phyloP scores from a whole-genome alignment of 2,797 vertebrate genomes.

The Microchirus variegatus region DNA sequence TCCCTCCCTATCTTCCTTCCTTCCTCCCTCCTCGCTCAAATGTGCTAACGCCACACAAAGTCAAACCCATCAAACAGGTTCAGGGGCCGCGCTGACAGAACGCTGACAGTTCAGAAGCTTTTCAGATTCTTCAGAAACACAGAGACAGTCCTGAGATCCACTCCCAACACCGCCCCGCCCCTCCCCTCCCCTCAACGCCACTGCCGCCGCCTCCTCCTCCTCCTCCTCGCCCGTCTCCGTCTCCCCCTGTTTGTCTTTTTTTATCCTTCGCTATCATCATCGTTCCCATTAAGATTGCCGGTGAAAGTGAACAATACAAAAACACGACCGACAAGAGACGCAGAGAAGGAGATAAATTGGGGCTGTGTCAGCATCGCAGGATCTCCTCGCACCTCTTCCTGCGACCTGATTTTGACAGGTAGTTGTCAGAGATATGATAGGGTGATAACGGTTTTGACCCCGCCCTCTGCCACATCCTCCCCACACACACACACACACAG shows the following conservation, averaged over 20 bases:
- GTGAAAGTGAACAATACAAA: slow-evolving; percentile 90
- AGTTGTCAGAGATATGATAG: slow-evolving; percentile 84
- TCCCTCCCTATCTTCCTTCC: too few species aligned
- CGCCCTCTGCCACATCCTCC: slow-evolving; percentile 60
- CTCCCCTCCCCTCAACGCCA: slow-evolving; percentile 23
- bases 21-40: slow-evolving; percentile 77
- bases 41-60: slow-evolving; percentile 91
- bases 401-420: slow-evolving; percentile 88
- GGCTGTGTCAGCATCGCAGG: slow-evolving; percentile 79
- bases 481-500: neutral
- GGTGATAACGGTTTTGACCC: slow-evolving; percentile 83
- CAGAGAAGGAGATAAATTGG: slow-evolving; percentile 42
- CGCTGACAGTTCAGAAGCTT: slow-evolving; percentile 94
- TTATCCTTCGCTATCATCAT: slow-evolving; percentile 90
- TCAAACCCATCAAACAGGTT: slow-evolving; percentile 88
- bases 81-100: slow-evolving; percentile 89
- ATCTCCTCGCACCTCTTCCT: slow-evolving; percentile 65
- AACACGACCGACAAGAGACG: slow-evolving; percentile 74
- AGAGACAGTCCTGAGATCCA: slow-evolving; percentile 65
- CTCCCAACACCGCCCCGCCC: slow-evolving; percentile 16
- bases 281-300: slow-evolving; percentile 87
- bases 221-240: too few species aligned
- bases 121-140: slow-evolving; percentile 79
- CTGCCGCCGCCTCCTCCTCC: slow-evolving; percentile 33
- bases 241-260: slow-evolving; percentile 76